Conservation (phyloP, 2,113 vertebrate genomes). For the Struthio camelus region DNA sequence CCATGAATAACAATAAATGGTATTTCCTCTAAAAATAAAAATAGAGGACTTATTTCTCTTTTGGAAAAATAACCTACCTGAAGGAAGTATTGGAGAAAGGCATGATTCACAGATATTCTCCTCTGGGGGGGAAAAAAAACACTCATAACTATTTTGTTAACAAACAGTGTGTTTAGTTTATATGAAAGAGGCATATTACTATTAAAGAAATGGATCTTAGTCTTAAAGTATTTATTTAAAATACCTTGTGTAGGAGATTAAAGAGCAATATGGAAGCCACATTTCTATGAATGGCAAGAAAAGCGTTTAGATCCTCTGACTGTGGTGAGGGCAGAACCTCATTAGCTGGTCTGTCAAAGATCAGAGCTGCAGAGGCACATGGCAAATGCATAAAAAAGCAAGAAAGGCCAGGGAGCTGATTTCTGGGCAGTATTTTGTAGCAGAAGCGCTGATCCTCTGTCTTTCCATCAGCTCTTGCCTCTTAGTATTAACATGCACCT, state of each 20-base stretch:
- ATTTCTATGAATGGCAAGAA: not conserved
- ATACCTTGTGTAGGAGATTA: not conserved
- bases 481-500: not conserved
- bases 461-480: not conserved
- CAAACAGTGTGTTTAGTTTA: not conserved
- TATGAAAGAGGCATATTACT: not conserved
- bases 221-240: not conserved
- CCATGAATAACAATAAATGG: not conserved
- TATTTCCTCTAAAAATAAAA: not conserved
- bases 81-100: slow-evolving; percentile 88
- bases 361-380: not conserved
- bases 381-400: not conserved
- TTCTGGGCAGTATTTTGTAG: not conserved
- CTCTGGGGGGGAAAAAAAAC: slow-evolving; percentile 78
- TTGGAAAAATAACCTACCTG: slow-evolving; percentile 81
- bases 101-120: slow-evolving; percentile 96
- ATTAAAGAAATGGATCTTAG: not conserved
- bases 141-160: not conserved
- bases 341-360: not conserved
- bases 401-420: rapidly evolving
- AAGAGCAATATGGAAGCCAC: not conserved
- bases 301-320: not conserved
- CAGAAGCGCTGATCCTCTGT: not conserved
- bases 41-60: not conserved
- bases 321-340: not conserved